Percentiles rank a stretch among this genome's conserved stretches.
Evolutionary conservation across 2,797 vertebrate genomes (phyloP).

Genomic region (Liparis tanakae): DNA sequence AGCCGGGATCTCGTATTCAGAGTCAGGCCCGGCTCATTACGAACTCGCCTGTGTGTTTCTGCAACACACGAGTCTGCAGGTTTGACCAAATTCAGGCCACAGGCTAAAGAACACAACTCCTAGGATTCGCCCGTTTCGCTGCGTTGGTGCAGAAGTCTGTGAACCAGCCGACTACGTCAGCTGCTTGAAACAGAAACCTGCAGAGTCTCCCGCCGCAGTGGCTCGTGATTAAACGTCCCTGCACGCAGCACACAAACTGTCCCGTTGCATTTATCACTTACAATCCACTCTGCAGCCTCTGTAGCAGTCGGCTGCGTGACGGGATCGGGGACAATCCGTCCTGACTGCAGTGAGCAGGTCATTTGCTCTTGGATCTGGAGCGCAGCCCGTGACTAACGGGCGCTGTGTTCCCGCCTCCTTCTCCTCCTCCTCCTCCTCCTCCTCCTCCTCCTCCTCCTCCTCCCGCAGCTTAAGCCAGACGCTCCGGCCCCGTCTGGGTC

Average conservation of each 20-base stretch:
- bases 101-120: neutral
- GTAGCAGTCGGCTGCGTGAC: neutral
- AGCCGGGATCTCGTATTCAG: neutral
- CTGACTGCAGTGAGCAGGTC: constrained; percentile 45
- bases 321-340: constrained; percentile 60
- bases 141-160: neutral
- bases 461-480: constrained; percentile 15
- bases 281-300: neutral
- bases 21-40: neutral
- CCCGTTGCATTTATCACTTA: constrained; percentile 15
- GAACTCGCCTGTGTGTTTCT: constrained; percentile 1
- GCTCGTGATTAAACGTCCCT: neutral
- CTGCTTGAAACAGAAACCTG: neutral
- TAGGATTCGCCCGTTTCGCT: neutral
- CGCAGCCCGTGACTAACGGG: constrained; percentile 29
- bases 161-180: neutral
- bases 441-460: constrained; percentile 20
- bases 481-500: constrained; percentile 9
- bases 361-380: constrained; percentile 48
- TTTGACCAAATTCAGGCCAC: neutral
- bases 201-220: neutral
- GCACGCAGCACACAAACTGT: neutral
- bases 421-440: constrained; percentile 24
- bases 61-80: neutral
- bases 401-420: constrained; percentile 16